Evolutionary conservation across 2,888 invertebrate genomes (phyloP).

Genomic region (Sinotaia quadrata): DNA sequence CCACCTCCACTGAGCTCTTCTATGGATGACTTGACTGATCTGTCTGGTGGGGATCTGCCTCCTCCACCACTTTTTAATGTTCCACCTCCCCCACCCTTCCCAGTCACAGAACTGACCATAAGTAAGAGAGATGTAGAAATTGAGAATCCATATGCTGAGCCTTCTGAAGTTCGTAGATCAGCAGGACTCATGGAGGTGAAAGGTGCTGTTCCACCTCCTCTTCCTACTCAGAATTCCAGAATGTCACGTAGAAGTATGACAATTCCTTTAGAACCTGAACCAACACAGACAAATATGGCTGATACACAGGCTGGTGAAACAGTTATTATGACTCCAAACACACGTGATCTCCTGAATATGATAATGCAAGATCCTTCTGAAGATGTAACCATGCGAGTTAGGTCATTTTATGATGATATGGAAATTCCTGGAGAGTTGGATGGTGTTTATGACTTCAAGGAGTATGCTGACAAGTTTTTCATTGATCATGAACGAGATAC

Average conservation of each 20-base stretch:
- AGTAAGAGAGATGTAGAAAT: constrained; percentile 12
- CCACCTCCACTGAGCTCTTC: constrained; percentile 21
- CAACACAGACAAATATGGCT: no score
- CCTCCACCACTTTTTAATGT: constrained; percentile 32
- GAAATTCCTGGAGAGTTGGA: constrained; percentile 28
- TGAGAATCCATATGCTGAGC: constrained; percentile 39
- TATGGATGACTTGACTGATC: constrained; percentile 3
- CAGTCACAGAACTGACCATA: constrained; percentile 14
- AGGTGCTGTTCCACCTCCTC: constrained; percentile 26
- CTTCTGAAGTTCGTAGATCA: constrained; percentile 31
- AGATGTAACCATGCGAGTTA: constrained; percentile 38
- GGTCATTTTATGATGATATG: no score
- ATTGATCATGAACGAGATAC: constrained; percentile 80
- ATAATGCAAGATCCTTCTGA: constrained; percentile 49
- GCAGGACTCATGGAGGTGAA: constrained; percentile 18
- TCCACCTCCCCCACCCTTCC: constrained; percentile 33
- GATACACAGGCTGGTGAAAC: constrained; percentile 6
- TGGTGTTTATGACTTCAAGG: constrained; percentile 83
- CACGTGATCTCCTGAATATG: constrained; percentile 45
- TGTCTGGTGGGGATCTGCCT: constrained; percentile 24
- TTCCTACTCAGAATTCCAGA: constrained; percentile 32
- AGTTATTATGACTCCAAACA: not conserved
- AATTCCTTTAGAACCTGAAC: constrained; percentile 21
- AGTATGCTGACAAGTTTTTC: constrained; percentile 94
- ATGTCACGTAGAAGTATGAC: constrained; percentile 36